These are phyloP conservation scores for Ciconia boyciana DNA, from an alignment of 2,113 vertebrate genomes.

Conservation along the genomic window DNA sequence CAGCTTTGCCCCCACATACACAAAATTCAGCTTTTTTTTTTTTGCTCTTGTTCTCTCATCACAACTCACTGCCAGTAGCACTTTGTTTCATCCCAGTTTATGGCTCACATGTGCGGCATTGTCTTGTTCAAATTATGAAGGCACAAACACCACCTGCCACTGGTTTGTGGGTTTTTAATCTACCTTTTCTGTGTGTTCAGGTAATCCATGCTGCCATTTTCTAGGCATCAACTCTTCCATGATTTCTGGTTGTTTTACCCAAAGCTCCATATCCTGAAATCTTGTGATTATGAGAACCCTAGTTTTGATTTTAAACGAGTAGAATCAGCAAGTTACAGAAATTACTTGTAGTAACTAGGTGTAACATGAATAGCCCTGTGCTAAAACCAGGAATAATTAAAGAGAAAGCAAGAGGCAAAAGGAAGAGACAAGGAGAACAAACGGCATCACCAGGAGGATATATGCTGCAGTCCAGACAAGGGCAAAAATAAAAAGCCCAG, in stretches of 20 bases:
- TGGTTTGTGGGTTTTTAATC: not conserved
- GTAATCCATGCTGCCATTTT: not conserved
- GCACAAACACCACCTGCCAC: constrained; percentile 27
- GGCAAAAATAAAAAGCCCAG: not conserved
- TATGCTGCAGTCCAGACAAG: not conserved
- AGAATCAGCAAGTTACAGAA: not conserved
- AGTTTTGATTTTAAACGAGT: not conserved
- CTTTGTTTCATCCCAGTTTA: not conserved
- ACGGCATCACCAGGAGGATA: not conserved
- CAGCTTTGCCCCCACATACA: not conserved
- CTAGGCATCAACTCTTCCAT: not conserved
- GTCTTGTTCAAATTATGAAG: not conserved
- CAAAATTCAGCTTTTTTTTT: not conserved
- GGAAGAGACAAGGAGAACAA: not conserved
- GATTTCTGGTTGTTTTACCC: not conserved
- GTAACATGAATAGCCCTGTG: not conserved
- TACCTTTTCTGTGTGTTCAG: not conserved
- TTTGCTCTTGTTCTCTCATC: not conserved
- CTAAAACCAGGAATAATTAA: not conserved
- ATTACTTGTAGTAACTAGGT: not conserved
- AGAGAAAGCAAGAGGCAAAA: not conserved
- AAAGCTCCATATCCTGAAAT: not conserved
- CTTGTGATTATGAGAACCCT: not conserved
- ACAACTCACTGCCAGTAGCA: not conserved
- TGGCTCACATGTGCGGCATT: not conserved